Conservation (phyloP, 2,888 invertebrate species). For the Meteorus colon region DNA sequence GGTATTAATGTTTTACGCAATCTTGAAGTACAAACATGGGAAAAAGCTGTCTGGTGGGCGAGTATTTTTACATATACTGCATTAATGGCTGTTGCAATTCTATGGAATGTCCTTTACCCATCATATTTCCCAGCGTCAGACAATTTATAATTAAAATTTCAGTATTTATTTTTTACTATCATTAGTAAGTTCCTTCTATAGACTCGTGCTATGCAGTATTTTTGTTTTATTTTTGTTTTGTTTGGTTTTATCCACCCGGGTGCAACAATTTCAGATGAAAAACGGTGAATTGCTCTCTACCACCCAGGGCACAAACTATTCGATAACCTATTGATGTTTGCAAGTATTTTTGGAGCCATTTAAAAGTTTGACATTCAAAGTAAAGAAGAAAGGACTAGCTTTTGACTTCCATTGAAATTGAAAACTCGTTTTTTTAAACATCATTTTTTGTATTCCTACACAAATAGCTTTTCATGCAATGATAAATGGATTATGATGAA, state of each 20-base stretch:
- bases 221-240: neutral
- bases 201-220: conserved; percentile 6
- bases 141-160: neutral
- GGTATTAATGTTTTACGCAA: conserved; percentile 91
- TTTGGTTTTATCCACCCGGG: neutral
- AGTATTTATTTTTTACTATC: conserved; percentile 12
- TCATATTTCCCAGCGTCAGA: conserved; percentile 47
- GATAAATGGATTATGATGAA: neutral
- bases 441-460: neutral
- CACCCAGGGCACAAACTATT: neutral
- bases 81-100: conserved; percentile 82
- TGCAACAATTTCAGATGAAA: neutral
- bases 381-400: neutral
- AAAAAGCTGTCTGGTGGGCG: conserved; percentile 87
- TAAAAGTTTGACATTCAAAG: neutral
- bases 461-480: neutral
- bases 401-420: neutral
- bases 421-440: neutral
- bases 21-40: conserved; percentile 86
- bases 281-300: neutral
- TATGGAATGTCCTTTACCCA: conserved; percentile 78
- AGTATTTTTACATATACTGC: conserved; percentile 82
- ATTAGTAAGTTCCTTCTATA: neutral
- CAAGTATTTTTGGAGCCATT: neutral
- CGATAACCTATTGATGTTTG: neutral